A percentile compares a stretch with the other conserved stretches of the same genome.
Conservation (phyloP, 2,888 invertebrate species). For the Acanthococcus lagerstroemiae region DNA sequence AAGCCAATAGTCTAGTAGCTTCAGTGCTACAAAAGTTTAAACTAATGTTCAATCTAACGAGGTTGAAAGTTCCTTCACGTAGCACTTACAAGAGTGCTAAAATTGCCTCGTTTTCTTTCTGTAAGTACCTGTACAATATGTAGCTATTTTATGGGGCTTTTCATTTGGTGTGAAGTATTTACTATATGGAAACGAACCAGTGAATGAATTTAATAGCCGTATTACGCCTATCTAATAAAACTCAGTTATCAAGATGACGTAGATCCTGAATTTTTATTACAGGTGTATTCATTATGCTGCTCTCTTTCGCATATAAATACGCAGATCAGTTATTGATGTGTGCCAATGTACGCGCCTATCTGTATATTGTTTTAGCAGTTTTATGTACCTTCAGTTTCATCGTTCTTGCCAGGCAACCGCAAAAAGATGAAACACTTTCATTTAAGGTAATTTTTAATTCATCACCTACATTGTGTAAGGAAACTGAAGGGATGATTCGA, state of each 20-base stretch:
- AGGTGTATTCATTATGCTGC: not conserved
- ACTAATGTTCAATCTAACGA: constrained; percentile 55
- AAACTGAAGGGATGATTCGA: too few relatives aligned
- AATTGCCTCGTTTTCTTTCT: constrained; percentile 49
- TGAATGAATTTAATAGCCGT: not conserved
- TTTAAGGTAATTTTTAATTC: constrained; percentile 8
- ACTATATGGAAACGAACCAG: too few relatives aligned
- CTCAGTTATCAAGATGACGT: too few relatives aligned
- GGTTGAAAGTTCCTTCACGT: constrained; percentile 55
- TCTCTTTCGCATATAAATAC: constrained; percentile 1
- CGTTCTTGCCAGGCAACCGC: constrained; percentile 10
- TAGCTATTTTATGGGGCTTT: too few relatives aligned
- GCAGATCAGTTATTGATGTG: too few relatives aligned
- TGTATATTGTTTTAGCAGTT: not conserved
- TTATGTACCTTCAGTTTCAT: constrained; percentile 9
- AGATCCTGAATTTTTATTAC: too few relatives aligned
- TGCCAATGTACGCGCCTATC: too few relatives aligned
- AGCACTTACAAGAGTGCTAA: constrained; percentile 57
- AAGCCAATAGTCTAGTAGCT: not conserved
- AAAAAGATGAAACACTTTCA: not conserved
- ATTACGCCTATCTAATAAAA: not conserved
- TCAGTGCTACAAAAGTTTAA: constrained; percentile 3
- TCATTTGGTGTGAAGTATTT: too few relatives aligned
- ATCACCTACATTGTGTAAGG: not conserved
- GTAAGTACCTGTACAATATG: too few relatives aligned